Evolutionary conservation across 2,888 invertebrate species (phyloP), one percentile per base, ranked within the genome.

Genomic region (Nephrotoma flavescens): DNA sequence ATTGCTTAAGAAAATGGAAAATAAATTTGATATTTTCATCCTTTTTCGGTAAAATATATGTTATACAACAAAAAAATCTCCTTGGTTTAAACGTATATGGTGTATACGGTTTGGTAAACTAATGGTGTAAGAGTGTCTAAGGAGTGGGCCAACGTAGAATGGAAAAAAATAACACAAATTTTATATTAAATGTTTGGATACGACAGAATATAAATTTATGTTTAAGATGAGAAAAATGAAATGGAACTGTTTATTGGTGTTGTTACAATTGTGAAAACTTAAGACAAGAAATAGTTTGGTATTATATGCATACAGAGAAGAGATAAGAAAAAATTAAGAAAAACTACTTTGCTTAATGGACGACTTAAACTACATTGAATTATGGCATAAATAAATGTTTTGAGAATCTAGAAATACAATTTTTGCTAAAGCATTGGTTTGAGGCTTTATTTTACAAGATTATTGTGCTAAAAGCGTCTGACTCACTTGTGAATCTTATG

Each of bases 121-220:
- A 31, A 71, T 71, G 71, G 42, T 84, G 84, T 15, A 84, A n/a
- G 2, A 47, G 47, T 12, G 3, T 12, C 9, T 12, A n/a, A 12
- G 12, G 31, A 84, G 42, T 7, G 42, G 15, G 42, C 42, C 7
- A 84, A 84, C 41, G 9, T 41, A 83, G 11, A 47, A 47, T 12
- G 11, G 42, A 84, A 83, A 41, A n/a, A 84, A 84, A 84, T 15
- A 42, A 84, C 41, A 84, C 42, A 42, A 84, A 71, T 31, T 19
- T 71, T 71, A 31, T 71, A 71, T 71, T 71, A 84, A 42, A 84
- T 84, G 84, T 84, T 84, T 84, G 84, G 41, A 42, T 84, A 42
- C 84, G 84, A 84, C 84, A 84, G 84, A 84, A 84, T 84, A 84
- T 84, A 84, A 84, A 84, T 84, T 84, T 42, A 84, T 84, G 42